Base-by-base conservation (phyloP, 2,797 vertebrate species). In the Myripristis jacobus region DNA sequence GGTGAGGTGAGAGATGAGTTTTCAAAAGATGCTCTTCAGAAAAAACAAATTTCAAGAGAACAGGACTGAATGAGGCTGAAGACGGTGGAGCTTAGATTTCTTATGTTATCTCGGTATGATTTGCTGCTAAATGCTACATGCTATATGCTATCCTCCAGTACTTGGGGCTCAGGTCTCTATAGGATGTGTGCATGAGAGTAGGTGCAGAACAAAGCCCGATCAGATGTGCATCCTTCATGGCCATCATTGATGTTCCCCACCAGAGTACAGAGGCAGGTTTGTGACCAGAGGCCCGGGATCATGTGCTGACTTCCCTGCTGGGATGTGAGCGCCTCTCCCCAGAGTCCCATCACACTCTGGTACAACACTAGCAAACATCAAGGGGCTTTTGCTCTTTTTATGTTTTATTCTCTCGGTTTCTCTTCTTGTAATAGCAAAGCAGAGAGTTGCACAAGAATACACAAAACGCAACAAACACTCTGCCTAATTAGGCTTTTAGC, bases 291-390 rank as follows among this genome's bases (percentile, higher is more conserved):
- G 71, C 77, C 36, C 54, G 47, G 82, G 82, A 73, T 55, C 63
- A 25, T 50, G 52, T 6, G 58, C 54, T 75, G 80, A 75, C 73
- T 70, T 61, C 66, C 86, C 86, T 11, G 50, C 86, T 84, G 90
- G 79, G 88, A 91, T 83, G 65, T 76, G 77, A 90, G 85, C 43
- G 1, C 60, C 55, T 87, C 78, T 91, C 91, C 86, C 84, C 7
- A 36, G 86, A 89, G 89, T 86, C 87, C 83, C 73, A 86, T 88
- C 83, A 79, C 69, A 83, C 72, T 75, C 75, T 59, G 75, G 73
- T 72, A 68, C 82, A 90, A 86, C 81, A 86, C 82, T 12, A 66
- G 79, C 79, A 78, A 75, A 89, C 85, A 92, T 90, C 85, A 92
- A 91, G 80, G 76, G 70, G 77, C 71, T 78, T 84, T 66, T 74